These are phyloP conservation scores for Trichogramma dendrolimi DNA, from an alignment of 2,888 invertebrate species.

Conservation along the genomic window DNA sequence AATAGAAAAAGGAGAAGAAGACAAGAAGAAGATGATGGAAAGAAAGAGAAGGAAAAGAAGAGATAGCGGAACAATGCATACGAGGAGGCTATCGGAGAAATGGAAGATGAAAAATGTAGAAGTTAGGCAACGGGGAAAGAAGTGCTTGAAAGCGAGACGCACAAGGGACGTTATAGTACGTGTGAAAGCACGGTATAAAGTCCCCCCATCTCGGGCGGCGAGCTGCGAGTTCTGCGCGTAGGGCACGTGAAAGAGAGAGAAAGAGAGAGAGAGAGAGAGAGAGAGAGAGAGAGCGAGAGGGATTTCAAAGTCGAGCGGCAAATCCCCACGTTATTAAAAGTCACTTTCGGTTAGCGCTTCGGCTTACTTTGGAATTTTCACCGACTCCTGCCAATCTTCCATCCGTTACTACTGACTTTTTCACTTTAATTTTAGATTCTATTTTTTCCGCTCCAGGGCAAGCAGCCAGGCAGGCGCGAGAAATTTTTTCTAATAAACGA, in stretches of 20 bases:
- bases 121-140: constrained; percentile 30
- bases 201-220: neutral
- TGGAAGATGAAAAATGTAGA: too few relatives aligned
- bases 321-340: constrained; percentile 39
- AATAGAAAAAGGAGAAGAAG: too few relatives aligned
- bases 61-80: too few relatives aligned
- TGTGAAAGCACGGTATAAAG: constrained; percentile 23
- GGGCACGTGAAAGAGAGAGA: neutral
- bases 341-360: constrained; percentile 35
- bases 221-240: too few relatives aligned
- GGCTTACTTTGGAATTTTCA: constrained; percentile 25
- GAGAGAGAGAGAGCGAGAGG: constrained; percentile 1
- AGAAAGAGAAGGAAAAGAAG: too few relatives aligned
- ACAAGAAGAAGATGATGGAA: too few relatives aligned
- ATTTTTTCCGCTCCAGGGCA: neutral
- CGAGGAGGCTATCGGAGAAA: too few relatives aligned
- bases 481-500: too few relatives aligned
- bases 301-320: constrained; percentile 29
- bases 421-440: constrained; percentile 23
- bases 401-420: constrained; percentile 1
- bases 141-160: constrained; percentile 20
- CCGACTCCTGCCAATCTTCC: constrained; percentile 22
- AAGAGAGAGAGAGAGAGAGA: constrained; percentile 7
- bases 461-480: too few relatives aligned
- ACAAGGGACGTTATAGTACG: constrained; percentile 8